Conservation (phyloP, 1,140 invertebrate genomes). For the Pogonus chalceus region DNA sequence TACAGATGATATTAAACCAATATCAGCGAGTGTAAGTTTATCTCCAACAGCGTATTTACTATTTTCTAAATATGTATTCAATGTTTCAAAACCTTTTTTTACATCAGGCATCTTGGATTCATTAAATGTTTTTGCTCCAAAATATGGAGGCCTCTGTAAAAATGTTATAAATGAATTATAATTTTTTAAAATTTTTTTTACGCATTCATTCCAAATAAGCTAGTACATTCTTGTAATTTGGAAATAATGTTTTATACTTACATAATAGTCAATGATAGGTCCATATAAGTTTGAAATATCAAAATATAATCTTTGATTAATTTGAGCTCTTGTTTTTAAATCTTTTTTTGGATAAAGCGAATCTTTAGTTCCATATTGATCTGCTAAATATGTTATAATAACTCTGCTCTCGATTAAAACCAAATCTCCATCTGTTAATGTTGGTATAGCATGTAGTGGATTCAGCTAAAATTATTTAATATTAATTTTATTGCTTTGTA, state of each 20-base stretch:
- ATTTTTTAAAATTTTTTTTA: too few relatives aligned
- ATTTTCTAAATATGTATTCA: constrained; percentile 32
- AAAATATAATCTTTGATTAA: constrained; percentile 48
- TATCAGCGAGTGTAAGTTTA: constrained; percentile 43
- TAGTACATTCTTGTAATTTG: too few relatives aligned
- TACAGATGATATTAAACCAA: constrained; percentile 27
- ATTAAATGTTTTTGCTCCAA: constrained; percentile 16
- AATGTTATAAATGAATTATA: neutral
- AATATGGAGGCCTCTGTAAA: constrained; percentile 28
- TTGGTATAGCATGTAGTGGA: constrained; percentile 42
- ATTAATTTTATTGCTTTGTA: too few relatives aligned
- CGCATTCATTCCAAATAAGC: too few relatives aligned
- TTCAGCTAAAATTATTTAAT: constrained; percentile 37
- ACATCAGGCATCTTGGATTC: constrained; percentile 23
- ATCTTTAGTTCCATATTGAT: constrained; percentile 47
- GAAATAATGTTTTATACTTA: constrained; percentile 15
- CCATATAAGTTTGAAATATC: constrained; percentile 39
- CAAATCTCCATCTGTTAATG: constrained; percentile 44
- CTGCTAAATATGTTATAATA: constrained; percentile 43
- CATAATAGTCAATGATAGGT: constrained; percentile 28
- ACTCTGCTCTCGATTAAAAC: constrained; percentile 50
- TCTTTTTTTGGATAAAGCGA: constrained; percentile 45
- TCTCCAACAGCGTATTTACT: constrained; percentile 33
- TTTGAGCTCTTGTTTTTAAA: constrained; percentile 40
- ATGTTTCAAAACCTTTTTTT: constrained; percentile 32